Percentiles rank a stretch among this genome's conserved stretches.
These are phyloP conservation scores for Rhadinocentrus ornatus DNA, from an alignment of 2,797 vertebrate species.

Conservation along the genomic window DNA sequence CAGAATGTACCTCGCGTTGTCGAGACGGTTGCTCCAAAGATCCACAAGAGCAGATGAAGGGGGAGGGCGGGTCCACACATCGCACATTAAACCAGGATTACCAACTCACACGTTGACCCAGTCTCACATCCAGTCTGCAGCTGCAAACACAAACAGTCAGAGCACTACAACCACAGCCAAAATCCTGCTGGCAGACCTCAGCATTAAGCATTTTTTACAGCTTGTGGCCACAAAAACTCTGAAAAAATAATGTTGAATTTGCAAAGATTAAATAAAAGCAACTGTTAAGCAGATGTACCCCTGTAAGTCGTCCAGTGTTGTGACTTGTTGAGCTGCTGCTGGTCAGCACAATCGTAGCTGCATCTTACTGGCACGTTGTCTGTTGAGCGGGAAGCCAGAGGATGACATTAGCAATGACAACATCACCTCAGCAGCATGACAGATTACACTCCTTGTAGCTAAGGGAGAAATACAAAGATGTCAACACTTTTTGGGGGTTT, in stretches of 20 bases:
- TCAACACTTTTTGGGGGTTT: neutral
- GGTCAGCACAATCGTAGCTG: conserved; percentile 43
- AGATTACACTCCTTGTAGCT: neutral
- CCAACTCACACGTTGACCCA: conserved; percentile 14
- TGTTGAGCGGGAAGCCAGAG: conserved; percentile 36
- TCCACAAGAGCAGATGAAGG: conserved; percentile 69
- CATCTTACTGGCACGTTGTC: conserved; percentile 43
- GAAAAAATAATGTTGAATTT: neutral
- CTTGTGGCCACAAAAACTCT: neutral
- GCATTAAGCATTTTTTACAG: conserved; percentile 6
- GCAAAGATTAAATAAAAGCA: neutral
- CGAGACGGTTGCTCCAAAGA: conserved; percentile 41
- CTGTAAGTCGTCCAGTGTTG: conserved; percentile 32
- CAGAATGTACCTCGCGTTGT: conserved; percentile 56
- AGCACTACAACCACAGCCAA: conserved; percentile 4
- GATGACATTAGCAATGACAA: conserved; percentile 40
- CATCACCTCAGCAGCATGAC: conserved; percentile 6
- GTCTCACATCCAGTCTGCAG: conserved; percentile 52
- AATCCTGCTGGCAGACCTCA: conserved; percentile 8
- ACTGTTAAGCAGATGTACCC: conserved; percentile 18
- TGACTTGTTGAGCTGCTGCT: conserved; percentile 33
- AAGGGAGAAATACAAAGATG: neutral
- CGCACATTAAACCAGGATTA: conserved; percentile 41
- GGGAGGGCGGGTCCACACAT: conserved; percentile 67
- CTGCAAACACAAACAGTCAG: conserved; percentile 26